Evolutionary conservation across 2,797 vertebrate species (phyloP).

Genomic region (Parauchenoglanis ngamensis): DNA sequence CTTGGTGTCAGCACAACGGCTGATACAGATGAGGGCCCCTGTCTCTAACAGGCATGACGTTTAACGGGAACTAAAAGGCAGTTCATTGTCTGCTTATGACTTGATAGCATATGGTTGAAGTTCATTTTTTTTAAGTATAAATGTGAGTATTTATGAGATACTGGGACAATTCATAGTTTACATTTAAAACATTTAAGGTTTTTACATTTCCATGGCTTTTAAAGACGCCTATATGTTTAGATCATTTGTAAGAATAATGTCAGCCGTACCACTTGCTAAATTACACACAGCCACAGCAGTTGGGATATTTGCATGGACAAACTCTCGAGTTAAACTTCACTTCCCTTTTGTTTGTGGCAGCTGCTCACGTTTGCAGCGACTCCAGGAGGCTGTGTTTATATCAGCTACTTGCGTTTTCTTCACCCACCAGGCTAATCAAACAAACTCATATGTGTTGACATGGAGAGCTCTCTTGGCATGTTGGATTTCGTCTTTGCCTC

Average conservation of each 20-base stretch:
- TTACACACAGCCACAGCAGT: constrained; percentile 19
- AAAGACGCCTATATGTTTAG: too few species aligned
- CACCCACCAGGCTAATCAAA: constrained; percentile 34
- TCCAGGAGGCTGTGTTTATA: constrained; percentile 39
- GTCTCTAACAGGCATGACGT: constrained; percentile 33
- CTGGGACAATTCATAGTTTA: not conserved
- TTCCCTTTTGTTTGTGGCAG: constrained; percentile 54
- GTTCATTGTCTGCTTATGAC: not conserved
- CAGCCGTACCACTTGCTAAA: constrained; percentile 4
- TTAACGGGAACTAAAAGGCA: constrained; percentile 11
- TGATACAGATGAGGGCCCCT: constrained; percentile 46
- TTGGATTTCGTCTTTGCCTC: constrained; percentile 18
- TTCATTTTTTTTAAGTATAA: not conserved
- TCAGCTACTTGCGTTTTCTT: constrained; percentile 22
- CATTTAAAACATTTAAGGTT: not conserved
- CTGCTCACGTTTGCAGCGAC: constrained; percentile 9
- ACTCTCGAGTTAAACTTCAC: constrained; percentile 46
- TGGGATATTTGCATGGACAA: constrained; percentile 49
- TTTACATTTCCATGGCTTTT: not conserved
- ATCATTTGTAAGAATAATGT: not conserved
- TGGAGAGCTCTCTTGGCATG: constrained; percentile 16
- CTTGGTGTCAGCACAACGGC: constrained; percentile 51
- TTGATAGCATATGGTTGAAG: not conserved
- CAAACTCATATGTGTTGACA: constrained; percentile 33
- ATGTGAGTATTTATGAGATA: not conserved